These are phyloP conservation scores for Micromys minutus DNA, from an alignment of 2,113 vertebrate species.

Conservation along the genomic window DNA sequence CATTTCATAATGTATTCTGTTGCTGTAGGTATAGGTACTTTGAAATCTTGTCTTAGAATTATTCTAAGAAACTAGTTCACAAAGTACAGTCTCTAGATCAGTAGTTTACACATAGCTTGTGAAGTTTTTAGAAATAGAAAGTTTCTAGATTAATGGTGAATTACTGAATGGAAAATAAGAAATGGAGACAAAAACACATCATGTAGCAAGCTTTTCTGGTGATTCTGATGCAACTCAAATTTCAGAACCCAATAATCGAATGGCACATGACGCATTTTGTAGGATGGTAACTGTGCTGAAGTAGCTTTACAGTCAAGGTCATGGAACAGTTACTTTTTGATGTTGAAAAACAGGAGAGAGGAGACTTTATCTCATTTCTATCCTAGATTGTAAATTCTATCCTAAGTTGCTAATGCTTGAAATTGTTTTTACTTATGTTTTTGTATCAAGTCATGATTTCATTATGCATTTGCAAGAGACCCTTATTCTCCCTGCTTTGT, in stretches of 20 bases:
- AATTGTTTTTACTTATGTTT: background rate
- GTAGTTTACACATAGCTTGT: background rate
- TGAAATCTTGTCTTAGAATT: background rate
- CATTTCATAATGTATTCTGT: background rate
- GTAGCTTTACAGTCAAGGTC: background rate
- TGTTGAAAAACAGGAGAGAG: background rate
- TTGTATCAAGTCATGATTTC: background rate
- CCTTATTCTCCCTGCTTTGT: background rate
- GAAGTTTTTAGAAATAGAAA: background rate
- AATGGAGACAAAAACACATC: background rate
- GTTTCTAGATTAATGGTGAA: background rate
- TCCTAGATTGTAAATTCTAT: background rate
- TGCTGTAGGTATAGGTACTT: background rate
- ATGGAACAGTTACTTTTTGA: background rate
- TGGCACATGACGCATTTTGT: background rate
- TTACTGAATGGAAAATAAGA: background rate
- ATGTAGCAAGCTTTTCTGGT: background rate
- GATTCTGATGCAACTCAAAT: background rate
- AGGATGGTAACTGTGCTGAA: background rate
- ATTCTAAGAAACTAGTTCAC: background rate
- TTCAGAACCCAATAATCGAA: background rate
- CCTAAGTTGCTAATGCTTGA: background rate
- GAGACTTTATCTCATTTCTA: background rate
- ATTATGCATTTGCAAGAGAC: background rate
- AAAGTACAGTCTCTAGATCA: background rate